A percentile compares a stretch with the other conserved stretches of the same genome.
phyloP scores from a whole-genome alignment of 2,797 vertebrate species.

The Typhlichthys eigenmanni region DNA sequence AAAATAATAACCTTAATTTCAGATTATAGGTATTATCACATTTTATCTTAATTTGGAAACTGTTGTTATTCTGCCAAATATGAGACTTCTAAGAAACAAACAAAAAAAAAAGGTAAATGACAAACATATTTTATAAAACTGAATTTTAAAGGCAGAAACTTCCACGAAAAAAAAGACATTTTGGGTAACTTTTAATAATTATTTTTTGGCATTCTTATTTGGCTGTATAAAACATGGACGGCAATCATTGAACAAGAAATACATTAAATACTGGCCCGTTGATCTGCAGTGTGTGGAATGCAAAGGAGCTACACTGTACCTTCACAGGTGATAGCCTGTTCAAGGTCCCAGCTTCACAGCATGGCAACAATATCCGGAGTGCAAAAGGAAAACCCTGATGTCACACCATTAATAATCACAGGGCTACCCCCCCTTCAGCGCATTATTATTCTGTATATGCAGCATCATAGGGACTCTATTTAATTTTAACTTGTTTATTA shows the following conservation, averaged over 20 bases:
- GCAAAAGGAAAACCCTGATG: background rate
- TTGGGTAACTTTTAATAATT: background rate
- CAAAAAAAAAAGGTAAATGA: too few species aligned
- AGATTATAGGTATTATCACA: too few species aligned
- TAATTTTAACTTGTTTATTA: background rate
- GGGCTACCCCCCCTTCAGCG: too few species aligned
- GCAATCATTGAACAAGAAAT: background rate
- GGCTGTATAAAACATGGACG: background rate
- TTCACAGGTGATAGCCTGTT: too few species aligned
- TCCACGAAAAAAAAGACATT: background rate
- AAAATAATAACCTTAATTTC: too few species aligned
- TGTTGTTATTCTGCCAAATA: too few species aligned
- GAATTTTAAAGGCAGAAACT: too few species aligned
- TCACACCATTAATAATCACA: background rate
- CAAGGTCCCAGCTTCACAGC: background rate
- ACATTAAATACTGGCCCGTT: background rate
- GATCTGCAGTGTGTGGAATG: background rate
- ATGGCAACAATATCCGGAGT: too few species aligned
- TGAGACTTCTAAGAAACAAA: too few species aligned
- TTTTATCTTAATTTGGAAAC: too few species aligned
- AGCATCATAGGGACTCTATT: conserved; percentile 15
- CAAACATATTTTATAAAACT: too few species aligned
- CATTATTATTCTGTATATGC: conserved; percentile 1
- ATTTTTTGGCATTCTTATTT: background rate
- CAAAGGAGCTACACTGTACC: background rate